A percentile compares a stretch with the other conserved stretches of the same genome.
phyloP scores from a whole-genome alignment of 2,888 invertebrate genomes.

The Rosalia funebris region DNA sequence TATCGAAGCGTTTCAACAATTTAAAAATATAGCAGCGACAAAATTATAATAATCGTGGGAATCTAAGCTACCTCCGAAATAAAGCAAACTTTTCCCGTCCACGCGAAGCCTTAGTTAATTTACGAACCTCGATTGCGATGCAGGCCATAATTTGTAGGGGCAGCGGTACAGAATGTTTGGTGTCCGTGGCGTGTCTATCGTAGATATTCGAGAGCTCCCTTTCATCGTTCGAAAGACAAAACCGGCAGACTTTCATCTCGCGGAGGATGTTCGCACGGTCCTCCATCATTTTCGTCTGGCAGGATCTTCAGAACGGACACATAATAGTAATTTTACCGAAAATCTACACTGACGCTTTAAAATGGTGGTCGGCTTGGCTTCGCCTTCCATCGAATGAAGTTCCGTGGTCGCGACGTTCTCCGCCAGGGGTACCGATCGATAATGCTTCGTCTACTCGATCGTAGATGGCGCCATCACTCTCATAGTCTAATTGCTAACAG shows the following conservation, averaged over 20 bases:
- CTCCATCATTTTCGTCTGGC: constrained; percentile 41
- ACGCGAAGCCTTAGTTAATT: constrained; percentile 39
- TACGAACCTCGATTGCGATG: constrained; percentile 77
- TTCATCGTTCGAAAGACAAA: constrained; percentile 73
- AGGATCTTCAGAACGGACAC: constrained; percentile 4
- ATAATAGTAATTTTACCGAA: constrained; percentile 15
- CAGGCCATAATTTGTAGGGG: constrained; percentile 82
- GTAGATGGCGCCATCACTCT: constrained; percentile 33
- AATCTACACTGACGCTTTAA: constrained; percentile 51
- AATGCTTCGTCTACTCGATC: constrained; percentile 20
- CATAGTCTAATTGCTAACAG: too few relatives aligned
- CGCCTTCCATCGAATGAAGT: constrained; percentile 19
- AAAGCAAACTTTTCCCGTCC: constrained; percentile 42
- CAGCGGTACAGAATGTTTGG: constrained; percentile 73
- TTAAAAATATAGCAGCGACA: constrained; percentile 26
- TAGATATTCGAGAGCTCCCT: constrained; percentile 74
- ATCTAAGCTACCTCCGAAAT: constrained; percentile 18
- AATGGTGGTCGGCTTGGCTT: constrained; percentile 61
- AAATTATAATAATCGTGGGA: constrained; percentile 8
- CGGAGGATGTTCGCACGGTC: constrained; percentile 61
- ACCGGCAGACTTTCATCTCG: constrained; percentile 76
- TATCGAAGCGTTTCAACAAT: constrained; percentile 21
- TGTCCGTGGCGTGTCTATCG: constrained; percentile 67
- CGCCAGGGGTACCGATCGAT: constrained; percentile 44
- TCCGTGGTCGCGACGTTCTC: constrained; percentile 26